Evolutionary conservation across 2,797 vertebrate species (phyloP).

Genomic region (Tinamus major): DNA sequence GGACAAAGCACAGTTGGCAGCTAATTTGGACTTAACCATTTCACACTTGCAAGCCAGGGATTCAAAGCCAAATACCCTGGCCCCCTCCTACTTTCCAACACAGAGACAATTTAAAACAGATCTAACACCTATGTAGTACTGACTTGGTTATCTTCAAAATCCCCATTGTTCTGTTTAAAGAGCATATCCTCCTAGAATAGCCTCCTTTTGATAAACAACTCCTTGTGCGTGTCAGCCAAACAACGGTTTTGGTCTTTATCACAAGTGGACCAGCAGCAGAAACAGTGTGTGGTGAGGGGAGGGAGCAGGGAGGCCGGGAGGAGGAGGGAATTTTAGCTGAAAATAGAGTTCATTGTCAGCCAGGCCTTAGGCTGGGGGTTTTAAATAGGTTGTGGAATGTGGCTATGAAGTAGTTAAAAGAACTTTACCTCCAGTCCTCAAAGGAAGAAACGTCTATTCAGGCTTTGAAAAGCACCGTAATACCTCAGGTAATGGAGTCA

Average conservation of each 20-base stretch:
- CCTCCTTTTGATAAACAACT: conserved; percentile 72
- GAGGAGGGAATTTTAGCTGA: conserved; percentile 55
- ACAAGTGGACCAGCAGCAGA: conserved; percentile 69
- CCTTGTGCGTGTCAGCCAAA: conserved; percentile 67
- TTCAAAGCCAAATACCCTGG: conserved; percentile 52
- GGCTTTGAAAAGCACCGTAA: not conserved
- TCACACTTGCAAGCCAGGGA: conserved; percentile 50
- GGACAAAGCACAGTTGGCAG: conserved; percentile 54
- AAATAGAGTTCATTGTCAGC: conserved; percentile 71
- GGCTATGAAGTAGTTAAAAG: conserved; percentile 62
- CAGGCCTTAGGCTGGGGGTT: conserved; percentile 47
- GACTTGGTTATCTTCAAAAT: conserved; percentile 71
- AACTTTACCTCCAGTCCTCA: conserved; percentile 19
- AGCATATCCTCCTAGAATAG: conserved; percentile 74
- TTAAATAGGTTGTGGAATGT: conserved; percentile 70
- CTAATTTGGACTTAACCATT: conserved; percentile 66
- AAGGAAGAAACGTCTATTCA: not conserved
- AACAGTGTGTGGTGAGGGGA: not conserved
- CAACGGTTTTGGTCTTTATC: conserved; percentile 68
- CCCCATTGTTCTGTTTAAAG: conserved; percentile 74
- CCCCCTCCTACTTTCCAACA: conserved; percentile 49
- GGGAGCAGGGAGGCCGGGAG: not conserved
- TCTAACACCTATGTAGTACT: conserved; percentile 67
- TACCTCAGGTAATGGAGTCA: not conserved
- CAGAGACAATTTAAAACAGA: conserved; percentile 67